phyloP scores from a whole-genome alignment of 2,113 vertebrate species.

The Dendropsophus ebraccatus region DNA sequence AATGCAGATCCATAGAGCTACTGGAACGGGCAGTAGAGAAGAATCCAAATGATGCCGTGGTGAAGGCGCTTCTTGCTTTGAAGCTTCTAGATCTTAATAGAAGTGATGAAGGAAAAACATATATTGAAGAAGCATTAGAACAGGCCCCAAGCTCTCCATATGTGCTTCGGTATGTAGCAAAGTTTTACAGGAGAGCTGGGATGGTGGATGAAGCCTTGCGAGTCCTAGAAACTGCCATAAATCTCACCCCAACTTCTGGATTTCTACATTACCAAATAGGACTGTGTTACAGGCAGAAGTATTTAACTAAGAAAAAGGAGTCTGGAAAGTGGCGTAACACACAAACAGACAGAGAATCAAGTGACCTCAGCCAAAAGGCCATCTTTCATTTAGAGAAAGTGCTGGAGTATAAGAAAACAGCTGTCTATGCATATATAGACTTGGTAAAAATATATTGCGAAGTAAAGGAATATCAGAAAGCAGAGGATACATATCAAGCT shows the following conservation, averaged over 20 bases:
- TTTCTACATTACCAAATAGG: slow-evolving; percentile 77
- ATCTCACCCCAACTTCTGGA: slow-evolving; percentile 65
- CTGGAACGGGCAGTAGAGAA: no score
- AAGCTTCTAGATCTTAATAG: no score
- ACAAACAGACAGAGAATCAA: slow-evolving; percentile 58
- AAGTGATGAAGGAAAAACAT: no score
- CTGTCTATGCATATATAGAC: slow-evolving; percentile 65
- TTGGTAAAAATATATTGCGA: slow-evolving; percentile 70
- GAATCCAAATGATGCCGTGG: no score
- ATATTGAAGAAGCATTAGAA: slow-evolving; percentile 68
- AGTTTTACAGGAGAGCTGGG: no score
- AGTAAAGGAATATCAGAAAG: slow-evolving; percentile 62
- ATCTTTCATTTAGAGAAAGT: slow-evolving; percentile 71
- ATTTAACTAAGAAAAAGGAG: slow-evolving; percentile 13
- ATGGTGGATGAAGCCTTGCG: slow-evolving; percentile 68
- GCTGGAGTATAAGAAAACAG: slow-evolving; percentile 62
- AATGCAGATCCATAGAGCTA: no score
- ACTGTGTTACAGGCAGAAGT: slow-evolving; percentile 68
- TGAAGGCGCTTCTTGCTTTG: no score
- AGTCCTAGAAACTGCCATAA: slow-evolving; percentile 69
- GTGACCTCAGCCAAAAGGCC: slow-evolving; percentile 59
- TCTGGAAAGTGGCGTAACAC: background rate
- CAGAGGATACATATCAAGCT: slow-evolving; percentile 72
- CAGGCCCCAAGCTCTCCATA: slow-evolving; percentile 69
- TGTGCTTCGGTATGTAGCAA: slow-evolving; percentile 74